Evolutionary conservation across 2,113 vertebrate genomes (phyloP), one percentile per base, ranked within the genome.

Genomic region (Elachura formosa): DNA sequence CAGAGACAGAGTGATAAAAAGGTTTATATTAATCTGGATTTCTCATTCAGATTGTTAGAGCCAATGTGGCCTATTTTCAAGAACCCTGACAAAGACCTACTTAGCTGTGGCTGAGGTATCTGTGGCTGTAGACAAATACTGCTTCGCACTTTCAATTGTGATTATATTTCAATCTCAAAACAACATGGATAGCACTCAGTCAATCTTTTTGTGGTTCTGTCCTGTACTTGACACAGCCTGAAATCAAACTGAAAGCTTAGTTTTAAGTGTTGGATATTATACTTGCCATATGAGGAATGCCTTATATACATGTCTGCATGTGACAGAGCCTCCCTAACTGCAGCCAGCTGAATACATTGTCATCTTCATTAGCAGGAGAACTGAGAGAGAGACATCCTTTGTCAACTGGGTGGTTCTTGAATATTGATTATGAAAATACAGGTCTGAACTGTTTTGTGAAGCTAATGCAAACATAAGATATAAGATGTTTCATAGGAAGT

Each of bases 11-110:
- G 45, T 69, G 54, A 83, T 73, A 73, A 73, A 91, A 81, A 69
- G 58, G 54, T 92, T 93, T 83, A 71, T 83, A 93, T 79, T 95
- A 83, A 92, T 90, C 79, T 93, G 79, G 79, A 92, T 94, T 95
- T 93, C 85, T 55, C 90, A 91, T 95, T 90, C 82, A 86, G 75
- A n/a, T 38, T 77, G 36, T 73, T 62, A 76, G n/a, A 94, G 25
- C 18, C 81, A 84, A 45, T 9, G 9, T 49, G 87, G 58, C 92
- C 87, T 95, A 80, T 94, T 96, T 96, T 86, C 63, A 69, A 66
- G 67, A 38, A 86, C 87, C 71, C 62, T 83, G 82, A 66, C 41
- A 83, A 83, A 93, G 72, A 79, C 67, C 63, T 90, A 18, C 59
- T 76, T 90, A 49, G 29, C 66, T 91, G 38, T 69, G 64, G n/a